These are phyloP conservation scores for Herpetotheres cachinnans DNA, from an alignment of 2,113 vertebrate species.

Conservation along the genomic window DNA sequence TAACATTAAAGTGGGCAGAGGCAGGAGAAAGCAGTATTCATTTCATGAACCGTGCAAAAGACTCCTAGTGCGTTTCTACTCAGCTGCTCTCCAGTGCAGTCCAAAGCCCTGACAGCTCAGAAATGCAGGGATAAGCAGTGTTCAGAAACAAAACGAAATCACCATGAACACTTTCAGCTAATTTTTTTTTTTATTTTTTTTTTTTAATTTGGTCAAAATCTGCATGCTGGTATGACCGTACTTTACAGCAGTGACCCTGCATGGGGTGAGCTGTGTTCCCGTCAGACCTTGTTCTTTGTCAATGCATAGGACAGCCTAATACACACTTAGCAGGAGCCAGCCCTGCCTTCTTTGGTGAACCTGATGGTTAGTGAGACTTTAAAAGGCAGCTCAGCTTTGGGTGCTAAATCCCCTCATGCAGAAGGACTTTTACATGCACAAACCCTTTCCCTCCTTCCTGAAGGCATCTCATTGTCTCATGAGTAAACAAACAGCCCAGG, in stretches of 20 bases:
- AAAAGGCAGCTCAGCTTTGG: not conserved
- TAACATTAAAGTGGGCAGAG: not conserved
- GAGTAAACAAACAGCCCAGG: not conserved
- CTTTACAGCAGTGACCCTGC: not conserved
- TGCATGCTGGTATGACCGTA: not conserved
- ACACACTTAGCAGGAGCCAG: not conserved
- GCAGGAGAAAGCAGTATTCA: not conserved
- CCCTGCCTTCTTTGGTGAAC: not conserved
- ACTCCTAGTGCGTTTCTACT: not conserved
- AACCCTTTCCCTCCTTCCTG: not conserved
- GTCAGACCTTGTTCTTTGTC: not conserved
- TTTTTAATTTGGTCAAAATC: not conserved
- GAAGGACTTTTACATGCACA: not conserved
- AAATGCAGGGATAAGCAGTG: not conserved
- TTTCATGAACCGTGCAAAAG: accelerated
- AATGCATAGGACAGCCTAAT: not conserved
- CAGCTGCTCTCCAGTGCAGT: not conserved
- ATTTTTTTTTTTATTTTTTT: no score
- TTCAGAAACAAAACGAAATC: not conserved
- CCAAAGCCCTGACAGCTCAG: not conserved
- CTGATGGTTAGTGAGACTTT: not conserved
- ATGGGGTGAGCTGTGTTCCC: not conserved
- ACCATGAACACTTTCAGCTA: not conserved
- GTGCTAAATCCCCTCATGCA: not conserved
- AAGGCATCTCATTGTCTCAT: not conserved